A percentile compares a stretch with the other conserved stretches of the same genome.
Evolutionary conservation across 2,797 vertebrate species (phyloP).

Genomic region (Gadopsis bispinosus): DNA sequence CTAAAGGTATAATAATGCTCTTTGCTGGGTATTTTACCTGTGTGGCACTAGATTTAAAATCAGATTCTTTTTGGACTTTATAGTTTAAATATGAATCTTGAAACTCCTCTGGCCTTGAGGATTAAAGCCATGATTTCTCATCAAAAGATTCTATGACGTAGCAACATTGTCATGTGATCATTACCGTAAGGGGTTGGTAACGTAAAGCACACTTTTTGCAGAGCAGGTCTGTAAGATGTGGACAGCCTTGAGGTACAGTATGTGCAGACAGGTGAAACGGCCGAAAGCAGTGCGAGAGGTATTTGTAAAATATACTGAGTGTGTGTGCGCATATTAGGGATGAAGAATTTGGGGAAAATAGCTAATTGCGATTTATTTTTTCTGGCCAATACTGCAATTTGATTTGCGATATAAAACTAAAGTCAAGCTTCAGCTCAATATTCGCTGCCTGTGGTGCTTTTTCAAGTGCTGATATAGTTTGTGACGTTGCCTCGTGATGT

Average conservation of each 20-base stretch:
- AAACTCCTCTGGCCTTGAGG: not conserved
- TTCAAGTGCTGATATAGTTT: no score
- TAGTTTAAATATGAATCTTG: no score
- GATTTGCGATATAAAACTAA: no score
- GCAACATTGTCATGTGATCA: not conserved
- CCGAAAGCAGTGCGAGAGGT: not conserved
- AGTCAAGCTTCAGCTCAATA: no score
- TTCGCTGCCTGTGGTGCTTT: no score
- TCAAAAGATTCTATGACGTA: not conserved
- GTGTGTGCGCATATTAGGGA: no score
- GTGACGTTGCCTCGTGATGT: no score
- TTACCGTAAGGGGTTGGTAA: not conserved
- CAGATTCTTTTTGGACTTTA: not conserved
- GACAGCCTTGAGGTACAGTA: not conserved
- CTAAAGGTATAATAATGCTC: no score
- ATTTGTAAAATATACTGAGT: not conserved
- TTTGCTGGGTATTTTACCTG: not conserved
- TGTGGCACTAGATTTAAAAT: not conserved
- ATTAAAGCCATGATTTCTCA: not conserved
- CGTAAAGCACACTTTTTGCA: not conserved
- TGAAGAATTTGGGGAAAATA: no score
- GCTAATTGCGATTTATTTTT: no score
- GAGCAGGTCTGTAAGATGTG: constrained; percentile 10
- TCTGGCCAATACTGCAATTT: no score
- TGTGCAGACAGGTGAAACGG: not conserved